Evolutionary conservation across 2,113 vertebrate species (phyloP), one percentile per base, ranked within the genome.

Genomic region (Petrocephalus zakoni): DNA sequence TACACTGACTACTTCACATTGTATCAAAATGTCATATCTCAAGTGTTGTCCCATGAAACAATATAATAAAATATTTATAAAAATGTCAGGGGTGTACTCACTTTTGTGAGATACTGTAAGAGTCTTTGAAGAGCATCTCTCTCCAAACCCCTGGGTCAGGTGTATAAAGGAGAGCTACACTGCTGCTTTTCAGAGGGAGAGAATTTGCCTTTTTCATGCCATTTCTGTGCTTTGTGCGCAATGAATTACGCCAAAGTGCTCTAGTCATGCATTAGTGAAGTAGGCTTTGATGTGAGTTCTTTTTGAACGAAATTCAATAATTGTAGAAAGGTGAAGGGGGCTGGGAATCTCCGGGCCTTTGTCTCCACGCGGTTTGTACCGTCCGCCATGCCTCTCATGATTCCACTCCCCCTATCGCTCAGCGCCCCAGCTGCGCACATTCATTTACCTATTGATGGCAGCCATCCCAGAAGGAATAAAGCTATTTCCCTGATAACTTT

Each of bases 241-340:
- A 93, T 93, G 92, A 93, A 94, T 93, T 89, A 92, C 92, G 90
- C 89, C 91, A 91, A 93, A 92, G 90, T 90, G 92, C 89, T 90
- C 91, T 89, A 93, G 93, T 94, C 93, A 91, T 93, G 93, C 93
- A 93, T 94, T 93, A 94, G 90, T 42, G 91, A 91, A 91, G 87
- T 87, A 34, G 78, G 89, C 92, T 95, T 95, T 96, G 94, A 95
- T 94, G 93, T 93, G 91, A 90, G 93, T 92, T 94, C 91, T 94
- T 58, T 95, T 94, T 94, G 93, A 94, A 94, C 94, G 93, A 93
- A 94, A 95, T 94, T 94, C 94, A 94, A 94, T 94, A 95, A 94
- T 92, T 91, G 92, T 94, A 95, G 93, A 94, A 93, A 91, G 94
- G 93, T 94, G 92, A 93, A 95, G 94, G 92, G 92, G 93, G 92